These are phyloP conservation scores for Pristionchus maxplancki DNA, from an alignment of 2,888 invertebrate species.

Conservation along the genomic window DNA sequence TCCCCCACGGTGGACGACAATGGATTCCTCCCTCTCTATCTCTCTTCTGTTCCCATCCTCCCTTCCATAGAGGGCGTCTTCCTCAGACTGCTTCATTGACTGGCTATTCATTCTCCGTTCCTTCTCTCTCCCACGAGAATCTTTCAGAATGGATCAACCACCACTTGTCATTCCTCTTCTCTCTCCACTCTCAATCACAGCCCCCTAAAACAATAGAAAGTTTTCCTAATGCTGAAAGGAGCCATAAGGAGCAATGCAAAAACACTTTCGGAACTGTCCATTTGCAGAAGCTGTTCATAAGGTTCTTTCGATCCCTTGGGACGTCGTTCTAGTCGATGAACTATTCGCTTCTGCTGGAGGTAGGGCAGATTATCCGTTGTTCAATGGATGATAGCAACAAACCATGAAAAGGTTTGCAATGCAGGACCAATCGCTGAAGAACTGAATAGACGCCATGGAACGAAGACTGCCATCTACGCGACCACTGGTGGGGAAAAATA, in stretches of 20 bases:
- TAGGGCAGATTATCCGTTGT: background rate
- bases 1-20: slow-evolving; percentile 4
- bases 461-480: slow-evolving; percentile 43
- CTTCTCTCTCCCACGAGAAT: background rate
- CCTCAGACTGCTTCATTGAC: slow-evolving; percentile 26
- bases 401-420: too few relatives aligned
- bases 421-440: slow-evolving; percentile 5
- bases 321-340: slow-evolving; percentile 22
- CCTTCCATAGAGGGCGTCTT: background rate
- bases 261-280: background rate
- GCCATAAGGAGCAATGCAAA: background rate
- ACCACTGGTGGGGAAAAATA: slow-evolving; percentile 35
- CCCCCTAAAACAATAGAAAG: background rate
- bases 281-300: slow-evolving; percentile 38
- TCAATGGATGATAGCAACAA: background rate
- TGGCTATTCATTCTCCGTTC: slow-evolving; percentile 9
- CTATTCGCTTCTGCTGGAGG: slow-evolving; percentile 13
- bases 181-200: background rate
- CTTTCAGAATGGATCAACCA: background rate
- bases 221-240: background rate
- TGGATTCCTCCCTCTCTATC: background rate
- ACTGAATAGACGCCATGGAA: background rate
- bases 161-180: background rate
- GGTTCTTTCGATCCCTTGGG: slow-evolving; percentile 2
- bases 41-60: background rate